A percentile compares a stretch with the other conserved stretches of the same genome.
phyloP scores from a whole-genome alignment of 2,888 invertebrate genomes.

The Leptarthrus brevirostris region DNA sequence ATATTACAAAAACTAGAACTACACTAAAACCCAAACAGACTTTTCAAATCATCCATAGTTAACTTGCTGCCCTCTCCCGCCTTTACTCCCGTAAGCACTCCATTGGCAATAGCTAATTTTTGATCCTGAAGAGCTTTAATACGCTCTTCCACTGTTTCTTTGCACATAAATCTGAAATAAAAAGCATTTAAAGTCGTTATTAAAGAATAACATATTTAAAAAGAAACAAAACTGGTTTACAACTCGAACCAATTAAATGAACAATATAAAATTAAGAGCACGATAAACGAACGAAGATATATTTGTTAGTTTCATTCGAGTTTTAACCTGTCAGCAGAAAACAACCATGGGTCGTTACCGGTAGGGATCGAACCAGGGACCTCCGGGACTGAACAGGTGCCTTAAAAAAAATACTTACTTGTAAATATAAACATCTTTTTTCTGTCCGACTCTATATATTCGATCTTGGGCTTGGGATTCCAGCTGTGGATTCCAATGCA shows the following conservation, averaged over 20 bases:
- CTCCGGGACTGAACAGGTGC: too few species aligned
- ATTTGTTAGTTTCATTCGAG: too few species aligned
- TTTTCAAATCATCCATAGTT: conserved; percentile 81
- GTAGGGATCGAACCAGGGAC: too few species aligned
- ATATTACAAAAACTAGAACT: too few species aligned
- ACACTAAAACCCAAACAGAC: conserved; percentile 80
- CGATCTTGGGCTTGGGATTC: conserved; percentile 96
- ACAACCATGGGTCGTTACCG: too few species aligned
- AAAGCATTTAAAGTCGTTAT: too few species aligned
- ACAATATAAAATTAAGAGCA: too few species aligned
- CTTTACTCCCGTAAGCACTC: conserved; percentile 79
- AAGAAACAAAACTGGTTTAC: too few species aligned
- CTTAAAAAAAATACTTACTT: conserved; percentile 75
- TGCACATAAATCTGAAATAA: conserved; percentile 76
- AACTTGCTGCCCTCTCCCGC: conserved; percentile 77
- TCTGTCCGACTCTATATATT: conserved; percentile 91
- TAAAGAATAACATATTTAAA: conserved; percentile 22
- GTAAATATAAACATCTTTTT: conserved; percentile 82
- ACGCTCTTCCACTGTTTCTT: conserved; percentile 88
- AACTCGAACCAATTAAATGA: too few species aligned
- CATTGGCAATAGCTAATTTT: conserved; percentile 82
- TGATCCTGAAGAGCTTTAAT: conserved; percentile 83
- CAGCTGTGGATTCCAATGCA: conserved; percentile 97
- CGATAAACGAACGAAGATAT: too few species aligned
- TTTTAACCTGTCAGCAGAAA: too few species aligned